phyloP scores from a whole-genome alignment of 2,113 vertebrate genomes.

The Phyllostomus hastatus region DNA sequence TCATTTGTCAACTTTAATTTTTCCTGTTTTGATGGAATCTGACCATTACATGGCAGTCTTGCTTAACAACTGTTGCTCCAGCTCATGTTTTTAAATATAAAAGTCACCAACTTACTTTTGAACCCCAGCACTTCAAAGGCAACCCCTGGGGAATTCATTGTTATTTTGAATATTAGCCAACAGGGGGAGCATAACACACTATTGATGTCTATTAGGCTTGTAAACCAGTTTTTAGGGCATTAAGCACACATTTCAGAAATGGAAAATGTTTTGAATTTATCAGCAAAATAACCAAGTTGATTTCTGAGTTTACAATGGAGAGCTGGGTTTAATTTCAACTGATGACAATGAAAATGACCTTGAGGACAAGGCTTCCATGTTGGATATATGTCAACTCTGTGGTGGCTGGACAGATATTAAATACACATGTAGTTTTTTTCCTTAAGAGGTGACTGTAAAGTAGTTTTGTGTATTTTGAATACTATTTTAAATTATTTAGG shows the following conservation, averaged over 20 bases:
- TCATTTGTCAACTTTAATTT: conserved; percentile 62
- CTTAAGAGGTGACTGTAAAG: neutral
- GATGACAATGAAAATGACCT: conserved; percentile 11
- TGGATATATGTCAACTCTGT: neutral
- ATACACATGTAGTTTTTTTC: neutral
- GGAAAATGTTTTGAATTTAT: conserved; percentile 5
- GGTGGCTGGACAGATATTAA: neutral
- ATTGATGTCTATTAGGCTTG: neutral
- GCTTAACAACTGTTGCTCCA: conserved; percentile 45
- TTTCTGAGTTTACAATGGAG: conserved; percentile 9
- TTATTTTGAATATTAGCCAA: conserved; percentile 76
- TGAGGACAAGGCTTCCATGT: neutral
- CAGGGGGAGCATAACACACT: conserved; percentile 78
- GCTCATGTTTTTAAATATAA: conserved; percentile 49
- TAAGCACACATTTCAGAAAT: neutral
- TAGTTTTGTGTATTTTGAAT: conserved; percentile 20
- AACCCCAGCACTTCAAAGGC: conserved; percentile 49
- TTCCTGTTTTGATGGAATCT: conserved; percentile 69
- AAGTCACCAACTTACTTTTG: conserved; percentile 46
- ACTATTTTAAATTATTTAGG: conserved; percentile 7
- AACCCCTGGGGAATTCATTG: conserved; percentile 56
- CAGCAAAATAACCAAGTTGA: conserved; percentile 18
- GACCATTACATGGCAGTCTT: conserved; percentile 32
- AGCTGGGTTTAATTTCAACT: conserved; percentile 43
- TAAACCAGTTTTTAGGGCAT: neutral